Base-by-base conservation (phyloP, 2,797 vertebrate genomes). In the Phoxinus dragarum region DNA sequence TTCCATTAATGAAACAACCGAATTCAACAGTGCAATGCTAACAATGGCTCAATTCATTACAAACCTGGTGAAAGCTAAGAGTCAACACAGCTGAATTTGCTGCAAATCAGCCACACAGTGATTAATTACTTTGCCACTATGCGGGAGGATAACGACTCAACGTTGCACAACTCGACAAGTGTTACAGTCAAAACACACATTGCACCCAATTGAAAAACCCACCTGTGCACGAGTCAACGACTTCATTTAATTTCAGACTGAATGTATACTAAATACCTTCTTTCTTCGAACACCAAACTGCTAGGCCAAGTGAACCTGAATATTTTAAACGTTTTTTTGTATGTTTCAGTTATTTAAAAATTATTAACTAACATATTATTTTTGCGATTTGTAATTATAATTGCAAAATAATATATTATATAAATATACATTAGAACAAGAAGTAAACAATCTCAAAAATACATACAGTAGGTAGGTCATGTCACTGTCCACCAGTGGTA, bases 41-140 rank as follows among this genome's bases (percentile, higher is more conserved):
- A 78, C 66, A 84, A 84, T 42, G 49, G 38, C 36, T 79, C 52
- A 84, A 77, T 79, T 84, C 75, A 71, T 84, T 84, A 84, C 17
- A 6, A 78, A 61, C 66, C 75, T 61, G 83, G 21, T 84, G 82
- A 84, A 84, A 84, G 82, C 74, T 59, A 78, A 36, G 49, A 79
- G 75, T 84, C 83, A 84, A 84, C 75, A 79, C 75, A 59, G 66
- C 76, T 84, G 31, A 71, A 84, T 71, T 84, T 71, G 52, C 66
- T 59, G 19, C 74, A 69, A 61, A 61, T 71, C 49, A 84, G 52
- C 52, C 75, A 44, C 52, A 31, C 9, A 10, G 38, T 71, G 40
- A 84, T 78, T 36, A 77, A 84, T 84, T 84, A 77, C 74, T 47
- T 78, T 69, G 61, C 56, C 36, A 19, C 74, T 84, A 78, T 84